Evolutionary conservation across 2,888 invertebrate genomes (phyloP), one percentile per base, ranked within the genome.

Genomic region (Cantharis rufa): DNA sequence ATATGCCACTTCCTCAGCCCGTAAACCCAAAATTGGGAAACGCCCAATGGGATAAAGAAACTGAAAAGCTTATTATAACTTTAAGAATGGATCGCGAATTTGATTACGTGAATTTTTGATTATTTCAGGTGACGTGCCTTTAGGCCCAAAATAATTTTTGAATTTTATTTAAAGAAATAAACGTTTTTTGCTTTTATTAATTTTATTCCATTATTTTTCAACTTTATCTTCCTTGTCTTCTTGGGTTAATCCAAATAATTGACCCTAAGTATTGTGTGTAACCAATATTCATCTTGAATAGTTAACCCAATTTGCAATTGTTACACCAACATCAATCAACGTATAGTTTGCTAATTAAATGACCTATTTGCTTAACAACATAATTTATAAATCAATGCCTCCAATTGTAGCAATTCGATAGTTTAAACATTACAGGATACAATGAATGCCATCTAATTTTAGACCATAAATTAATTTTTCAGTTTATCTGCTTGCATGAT

Each of bases 51-150:
- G 93, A 96, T 84, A 84, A 89, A 1, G 91, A 92, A 10, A 88
- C 89, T 21, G 91, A 92, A 81, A 92, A 91, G 64, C 89, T 98
- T 76, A 90, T 91, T 72, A 89, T 98, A 66, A 94, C 93, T 7
- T 88, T 97, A 70, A 91, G 91, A 78, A 90, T 97, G 87, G 90
- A 91, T 77, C 91, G 97, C 75, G 97, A 97, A 86, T 92, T 95
- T 82, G 97, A 98, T 89, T 93, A 91, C 86, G 89, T 97, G 71
- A 97, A 98, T 89, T 97, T 97, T 89, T 97, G 90, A 90, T 70
- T 71, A 21, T 18, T 18, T 18, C 18, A 18, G 3, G 18, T n/a
- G n/a, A n/a, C n/a, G n/a, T n/a, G n/a, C n/a, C n/a, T n/a, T n/a
- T n/a, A n/a, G n/a, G n/a, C n/a, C 1, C 10, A 62, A 62, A 7